Evolutionary conservation across 2,113 vertebrate species (phyloP).

Genomic region (Lethenteron reissneri): DNA sequence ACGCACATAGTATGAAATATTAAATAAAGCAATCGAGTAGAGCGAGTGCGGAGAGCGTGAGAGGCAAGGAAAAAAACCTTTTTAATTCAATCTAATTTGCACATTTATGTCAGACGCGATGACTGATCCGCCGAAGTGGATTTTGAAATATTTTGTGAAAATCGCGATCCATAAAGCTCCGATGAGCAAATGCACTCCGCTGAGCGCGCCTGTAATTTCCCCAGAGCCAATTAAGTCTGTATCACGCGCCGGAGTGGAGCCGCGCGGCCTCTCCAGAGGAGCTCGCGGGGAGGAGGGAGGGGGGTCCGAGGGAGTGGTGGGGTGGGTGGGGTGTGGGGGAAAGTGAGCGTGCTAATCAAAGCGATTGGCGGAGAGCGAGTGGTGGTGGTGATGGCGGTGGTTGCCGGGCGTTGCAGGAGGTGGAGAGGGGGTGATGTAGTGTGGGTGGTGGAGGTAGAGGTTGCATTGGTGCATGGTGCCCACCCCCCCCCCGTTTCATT

Average conservation of each 20-base stretch:
- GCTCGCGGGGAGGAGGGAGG: too few species aligned
- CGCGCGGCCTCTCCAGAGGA: not conserved
- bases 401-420: not conserved
- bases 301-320: too few species aligned
- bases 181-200: constrained; percentile 2
- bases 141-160: not conserved
- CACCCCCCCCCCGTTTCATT: too few species aligned
- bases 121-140: constrained; percentile 2
- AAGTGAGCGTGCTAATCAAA: not conserved
- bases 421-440: not conserved
- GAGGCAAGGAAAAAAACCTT: not conserved
- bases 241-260: not conserved
- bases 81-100: constrained; percentile 1
- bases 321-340: too few species aligned
- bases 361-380: constrained; percentile 1
- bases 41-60: too few species aligned
- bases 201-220: not conserved
- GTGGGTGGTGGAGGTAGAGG: too few species aligned
- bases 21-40: too few species aligned
- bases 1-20: too few species aligned
- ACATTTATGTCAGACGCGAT: not conserved
- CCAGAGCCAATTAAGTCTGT: constrained; percentile 1
- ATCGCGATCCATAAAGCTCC: constrained; percentile 1
- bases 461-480: too few species aligned
- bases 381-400: not conserved